A percentile compares a stretch with the other conserved stretches of the same genome.
These are phyloP conservation scores for Leptestheria dahalacensis DNA, from an alignment of 1,140 invertebrate genomes.

Conservation along the genomic window DNA sequence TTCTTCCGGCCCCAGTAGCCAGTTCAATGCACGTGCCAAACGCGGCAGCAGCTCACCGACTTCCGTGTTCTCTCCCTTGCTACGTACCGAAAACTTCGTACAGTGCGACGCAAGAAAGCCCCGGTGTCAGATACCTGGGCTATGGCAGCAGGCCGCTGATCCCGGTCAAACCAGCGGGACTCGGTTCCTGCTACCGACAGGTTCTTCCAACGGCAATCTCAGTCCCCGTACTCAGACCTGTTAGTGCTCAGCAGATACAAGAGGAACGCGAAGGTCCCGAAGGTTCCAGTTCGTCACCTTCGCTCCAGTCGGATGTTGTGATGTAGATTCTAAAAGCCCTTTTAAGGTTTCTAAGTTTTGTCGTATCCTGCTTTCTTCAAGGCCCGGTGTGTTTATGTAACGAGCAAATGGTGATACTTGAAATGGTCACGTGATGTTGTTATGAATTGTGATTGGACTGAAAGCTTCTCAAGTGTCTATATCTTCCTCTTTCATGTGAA, in stretches of 20 bases:
- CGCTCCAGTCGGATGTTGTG: background rate
- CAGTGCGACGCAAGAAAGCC: background rate
- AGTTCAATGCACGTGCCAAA: background rate
- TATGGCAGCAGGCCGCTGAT: background rate
- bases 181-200: background rate
- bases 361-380: too few species aligned
- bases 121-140: background rate
- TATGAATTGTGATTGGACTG: background rate
- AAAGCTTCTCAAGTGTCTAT: background rate
- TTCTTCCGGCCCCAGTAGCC: background rate
- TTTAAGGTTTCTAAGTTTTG: too few species aligned
- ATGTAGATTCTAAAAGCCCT: too few species aligned
- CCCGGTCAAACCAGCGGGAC: background rate
- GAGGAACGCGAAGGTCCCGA: constrained; percentile 25
- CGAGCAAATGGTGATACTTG: too few species aligned
- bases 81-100: background rate
- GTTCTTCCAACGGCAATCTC: background rate
- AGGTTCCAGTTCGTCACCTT: constrained; percentile 25
- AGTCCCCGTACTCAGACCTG: background rate
- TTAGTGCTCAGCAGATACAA: constrained; percentile 8
- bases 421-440: background rate
- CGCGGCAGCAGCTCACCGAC: background rate
- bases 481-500: background rate
- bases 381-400: too few species aligned
- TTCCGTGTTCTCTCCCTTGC: background rate